Percentiles rank a stretch among this genome's conserved stretches.
Evolutionary conservation across 2,888 invertebrate genomes (phyloP).

Genomic region (Harpalus rufipes): DNA sequence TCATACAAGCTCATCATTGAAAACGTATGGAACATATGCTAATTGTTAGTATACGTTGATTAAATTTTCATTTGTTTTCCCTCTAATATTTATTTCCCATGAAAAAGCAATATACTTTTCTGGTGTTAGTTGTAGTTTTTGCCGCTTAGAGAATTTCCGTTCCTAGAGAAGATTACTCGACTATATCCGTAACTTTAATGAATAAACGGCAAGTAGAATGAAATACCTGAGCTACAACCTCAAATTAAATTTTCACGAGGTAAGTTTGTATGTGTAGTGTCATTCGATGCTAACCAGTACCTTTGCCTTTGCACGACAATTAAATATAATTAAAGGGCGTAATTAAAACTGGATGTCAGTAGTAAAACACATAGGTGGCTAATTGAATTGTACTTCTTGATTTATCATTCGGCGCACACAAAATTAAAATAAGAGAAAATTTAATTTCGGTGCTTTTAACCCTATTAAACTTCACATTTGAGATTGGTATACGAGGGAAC

Average conservation of each 20-base stretch:
- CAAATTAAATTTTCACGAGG: slow-evolving; percentile 59
- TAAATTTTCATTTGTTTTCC: too few species aligned
- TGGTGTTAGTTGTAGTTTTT: too few species aligned
- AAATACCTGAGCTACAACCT: slow-evolving; percentile 57
- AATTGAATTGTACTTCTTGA: slow-evolving; percentile 23
- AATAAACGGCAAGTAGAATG: slow-evolving; percentile 47
- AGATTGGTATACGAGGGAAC: too few species aligned
- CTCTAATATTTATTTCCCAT: too few species aligned
- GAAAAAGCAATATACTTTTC: too few species aligned
- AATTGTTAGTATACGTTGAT: too few species aligned
- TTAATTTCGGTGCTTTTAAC: not conserved
- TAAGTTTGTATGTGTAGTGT: slow-evolving; percentile 50
- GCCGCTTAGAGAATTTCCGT: slow-evolving; percentile 37
- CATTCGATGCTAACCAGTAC: slow-evolving; percentile 42
- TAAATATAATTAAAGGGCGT: slow-evolving; percentile 58
- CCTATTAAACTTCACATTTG: not conserved
- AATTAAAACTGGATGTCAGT: slow-evolving; percentile 35
- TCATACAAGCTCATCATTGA: too few species aligned
- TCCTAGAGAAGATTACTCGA: slow-evolving; percentile 32
- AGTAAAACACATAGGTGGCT: slow-evolving; percentile 43
- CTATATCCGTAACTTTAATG: slow-evolving; percentile 51
- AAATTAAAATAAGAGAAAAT: too few species aligned
- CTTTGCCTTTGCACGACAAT: slow-evolving; percentile 26
- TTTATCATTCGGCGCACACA: not conserved
- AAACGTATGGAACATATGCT: too few species aligned